Conservation (phyloP, 2,888 invertebrate species). For the Drosophila monieri region DNA sequence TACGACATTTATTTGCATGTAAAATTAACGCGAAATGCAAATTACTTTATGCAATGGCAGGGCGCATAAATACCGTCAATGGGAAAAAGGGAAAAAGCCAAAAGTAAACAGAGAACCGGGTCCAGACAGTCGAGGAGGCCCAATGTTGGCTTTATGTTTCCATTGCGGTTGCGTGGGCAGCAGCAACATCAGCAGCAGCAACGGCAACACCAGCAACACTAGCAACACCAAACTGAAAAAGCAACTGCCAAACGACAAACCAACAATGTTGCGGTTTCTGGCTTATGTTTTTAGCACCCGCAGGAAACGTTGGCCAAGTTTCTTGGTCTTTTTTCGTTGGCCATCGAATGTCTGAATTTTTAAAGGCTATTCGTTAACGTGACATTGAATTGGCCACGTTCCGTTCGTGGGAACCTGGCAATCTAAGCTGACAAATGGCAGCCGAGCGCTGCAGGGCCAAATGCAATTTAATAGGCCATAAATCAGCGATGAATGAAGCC, state of each 20-base stretch:
- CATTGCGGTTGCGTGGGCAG: constrained; percentile 64
- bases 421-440: constrained; percentile 22
- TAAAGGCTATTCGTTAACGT: constrained; percentile 45
- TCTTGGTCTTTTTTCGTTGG: constrained; percentile 3
- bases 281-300: constrained; percentile 53
- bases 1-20: constrained; percentile 83
- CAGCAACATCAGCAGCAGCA: constrained; percentile 30
- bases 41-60: constrained; percentile 68
- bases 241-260: constrained; percentile 5
- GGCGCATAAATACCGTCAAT: constrained; percentile 54
- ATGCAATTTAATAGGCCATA: constrained; percentile 68
- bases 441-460: constrained; percentile 29
- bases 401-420: constrained; percentile 57
- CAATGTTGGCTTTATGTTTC: constrained; percentile 44
- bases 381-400: constrained; percentile 65
- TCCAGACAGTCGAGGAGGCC: constrained; percentile 27
- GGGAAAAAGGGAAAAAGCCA: constrained; percentile 3
- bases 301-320: constrained; percentile 44
- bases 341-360: constrained; percentile 16
- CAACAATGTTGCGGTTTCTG: constrained; percentile 33
- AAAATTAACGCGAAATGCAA: constrained; percentile 81
- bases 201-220: constrained; percentile 8
- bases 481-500: constrained; percentile 56
- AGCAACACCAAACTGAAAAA: constrained; percentile 1
- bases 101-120: constrained; percentile 20